Conservation (phyloP, 2,797 vertebrate species). For the Schizopygopsis pylzovi region DNA sequence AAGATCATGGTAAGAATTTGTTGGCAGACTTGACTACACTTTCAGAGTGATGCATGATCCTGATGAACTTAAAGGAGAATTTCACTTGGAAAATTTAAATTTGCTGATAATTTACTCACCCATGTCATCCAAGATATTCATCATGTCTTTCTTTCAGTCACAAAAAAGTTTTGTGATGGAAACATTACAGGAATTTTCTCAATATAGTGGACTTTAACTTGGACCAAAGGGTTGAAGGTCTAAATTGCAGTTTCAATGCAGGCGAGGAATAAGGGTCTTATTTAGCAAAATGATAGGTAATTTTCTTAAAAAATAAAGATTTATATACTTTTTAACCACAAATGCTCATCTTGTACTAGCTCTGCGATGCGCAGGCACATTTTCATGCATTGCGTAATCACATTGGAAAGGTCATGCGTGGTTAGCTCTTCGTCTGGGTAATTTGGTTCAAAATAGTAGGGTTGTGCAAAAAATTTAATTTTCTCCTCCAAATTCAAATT, state of each 20-base stretch:
- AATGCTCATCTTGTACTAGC: background rate
- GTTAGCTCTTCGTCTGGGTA: background rate
- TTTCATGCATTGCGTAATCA: no score
- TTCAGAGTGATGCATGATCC: background rate
- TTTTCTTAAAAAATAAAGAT: background rate
- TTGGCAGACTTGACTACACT: background rate
- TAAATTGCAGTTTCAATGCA: background rate
- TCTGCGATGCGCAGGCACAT: background rate
- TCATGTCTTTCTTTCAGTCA: background rate
- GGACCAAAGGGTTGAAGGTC: background rate
- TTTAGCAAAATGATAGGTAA: background rate
- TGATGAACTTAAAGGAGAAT: background rate
- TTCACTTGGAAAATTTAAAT: background rate
- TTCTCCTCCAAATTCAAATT: no score
- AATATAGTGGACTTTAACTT: background rate
- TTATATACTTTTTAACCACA: background rate
- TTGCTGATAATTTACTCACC: background rate
- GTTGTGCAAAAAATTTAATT: no score
- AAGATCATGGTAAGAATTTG: constrained; percentile 38
- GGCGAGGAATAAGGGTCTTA: background rate
- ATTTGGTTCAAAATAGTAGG: background rate
- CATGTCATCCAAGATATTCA: background rate
- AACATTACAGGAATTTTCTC: background rate
- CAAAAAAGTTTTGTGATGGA: background rate
- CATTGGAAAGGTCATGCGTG: background rate